phyloP scores from a whole-genome alignment of 2,888 invertebrate genomes.

The Macroteleia sp. region DNA sequence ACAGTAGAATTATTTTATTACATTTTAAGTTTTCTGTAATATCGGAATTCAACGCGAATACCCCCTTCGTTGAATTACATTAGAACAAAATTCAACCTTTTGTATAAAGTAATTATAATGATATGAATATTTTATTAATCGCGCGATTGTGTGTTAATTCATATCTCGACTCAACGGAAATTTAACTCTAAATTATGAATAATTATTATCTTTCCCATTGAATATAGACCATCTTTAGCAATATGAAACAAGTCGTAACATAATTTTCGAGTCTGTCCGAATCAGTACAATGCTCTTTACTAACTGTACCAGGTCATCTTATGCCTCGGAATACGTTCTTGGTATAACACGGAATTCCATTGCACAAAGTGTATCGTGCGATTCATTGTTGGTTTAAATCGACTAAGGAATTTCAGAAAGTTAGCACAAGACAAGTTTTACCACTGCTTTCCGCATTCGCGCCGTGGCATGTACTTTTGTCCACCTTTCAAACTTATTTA shows the following conservation, averaged over 20 bases:
- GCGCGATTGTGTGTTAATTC: too few relatives aligned
- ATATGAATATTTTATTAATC: too few relatives aligned
- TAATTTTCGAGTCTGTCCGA: slow-evolving; percentile 36
- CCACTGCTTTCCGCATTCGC: slow-evolving; percentile 30
- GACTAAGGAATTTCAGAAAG: slow-evolving; percentile 51
- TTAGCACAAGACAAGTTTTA: slow-evolving; percentile 49
- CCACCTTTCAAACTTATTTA: slow-evolving; percentile 43
- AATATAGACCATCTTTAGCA: too few relatives aligned
- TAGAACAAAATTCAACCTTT: too few relatives aligned
- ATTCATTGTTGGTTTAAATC: slow-evolving; percentile 58
- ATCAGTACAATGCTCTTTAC: slow-evolving; percentile 52
- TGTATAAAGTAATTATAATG: too few relatives aligned
- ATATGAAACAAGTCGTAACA: slow-evolving; percentile 27
- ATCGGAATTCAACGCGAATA: too few relatives aligned
- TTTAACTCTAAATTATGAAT: too few relatives aligned
- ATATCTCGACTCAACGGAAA: too few relatives aligned
- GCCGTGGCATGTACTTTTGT: slow-evolving; percentile 30
- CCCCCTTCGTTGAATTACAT: too few relatives aligned
- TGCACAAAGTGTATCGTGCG: slow-evolving; percentile 51
- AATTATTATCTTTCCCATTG: too few relatives aligned
- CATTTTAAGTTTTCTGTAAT: too few relatives aligned
- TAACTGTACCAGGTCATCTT: slow-evolving; percentile 51
- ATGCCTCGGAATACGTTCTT: slow-evolving; percentile 46
- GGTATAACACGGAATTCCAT: slow-evolving; percentile 54
- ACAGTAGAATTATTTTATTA: background rate